Conservation (phyloP, 2,113 vertebrate species). For the Peromyscus maniculatus region DNA sequence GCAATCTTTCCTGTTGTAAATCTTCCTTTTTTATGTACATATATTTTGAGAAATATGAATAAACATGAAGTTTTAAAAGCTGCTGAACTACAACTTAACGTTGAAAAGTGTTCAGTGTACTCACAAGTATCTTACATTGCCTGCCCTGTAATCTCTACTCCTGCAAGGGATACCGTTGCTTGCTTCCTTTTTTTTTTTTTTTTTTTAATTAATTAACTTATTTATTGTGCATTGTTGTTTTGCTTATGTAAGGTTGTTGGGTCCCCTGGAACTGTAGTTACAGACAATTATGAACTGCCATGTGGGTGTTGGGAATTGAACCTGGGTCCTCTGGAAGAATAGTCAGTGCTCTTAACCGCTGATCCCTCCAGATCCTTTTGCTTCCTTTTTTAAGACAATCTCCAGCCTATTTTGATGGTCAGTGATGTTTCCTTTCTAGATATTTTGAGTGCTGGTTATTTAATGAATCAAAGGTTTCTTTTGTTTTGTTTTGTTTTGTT, state of each 20-base stretch:
- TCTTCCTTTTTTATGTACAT: conserved; percentile 86
- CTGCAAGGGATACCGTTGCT: background rate
- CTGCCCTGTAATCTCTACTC: conserved; percentile 2
- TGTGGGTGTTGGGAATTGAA: background rate
- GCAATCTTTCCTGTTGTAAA: conserved; percentile 86
- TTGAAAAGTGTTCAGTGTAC: conserved; percentile 60
- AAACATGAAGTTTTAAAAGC: conserved; percentile 84
- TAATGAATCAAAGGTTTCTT: background rate
- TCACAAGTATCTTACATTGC: background rate
- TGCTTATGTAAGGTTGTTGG: background rate
- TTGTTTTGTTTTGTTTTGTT: background rate
- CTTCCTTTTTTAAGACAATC: conserved; percentile 64
- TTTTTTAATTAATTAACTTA: too few species aligned
- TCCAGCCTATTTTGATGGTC: background rate
- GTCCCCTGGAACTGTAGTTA: background rate
- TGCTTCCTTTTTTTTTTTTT: conserved; percentile 66
- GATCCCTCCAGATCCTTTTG: background rate
- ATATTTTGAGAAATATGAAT: conserved; percentile 86
- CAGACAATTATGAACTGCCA: background rate
- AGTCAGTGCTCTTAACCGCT: background rate
- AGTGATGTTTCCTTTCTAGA: conserved; percentile 1
- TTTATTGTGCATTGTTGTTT: background rate
- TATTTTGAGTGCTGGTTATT: background rate
- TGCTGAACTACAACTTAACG: conserved; percentile 74
- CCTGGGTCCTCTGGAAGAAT: background rate